These are phyloP conservation scores for Tetragnatha versicolor DNA, from an alignment of 1,140 invertebrate species.

Conservation along the genomic window DNA sequence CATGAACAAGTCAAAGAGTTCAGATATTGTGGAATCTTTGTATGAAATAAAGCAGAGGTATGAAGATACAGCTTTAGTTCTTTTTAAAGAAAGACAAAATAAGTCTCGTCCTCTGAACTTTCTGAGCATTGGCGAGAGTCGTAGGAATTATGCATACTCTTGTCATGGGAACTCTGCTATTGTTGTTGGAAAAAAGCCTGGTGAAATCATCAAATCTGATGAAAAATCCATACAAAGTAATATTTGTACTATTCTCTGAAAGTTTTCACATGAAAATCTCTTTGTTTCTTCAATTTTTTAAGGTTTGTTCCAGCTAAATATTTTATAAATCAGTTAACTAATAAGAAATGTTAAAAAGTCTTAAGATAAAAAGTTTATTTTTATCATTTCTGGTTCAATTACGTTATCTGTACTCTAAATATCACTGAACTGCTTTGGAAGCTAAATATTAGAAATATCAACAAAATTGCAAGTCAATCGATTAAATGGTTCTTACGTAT, in stretches of 20 bases:
- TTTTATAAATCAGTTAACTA: no score
- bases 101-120: conserved; percentile 36
- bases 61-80: conserved; percentile 63
- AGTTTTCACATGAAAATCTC: no score
- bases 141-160: conserved; percentile 64
- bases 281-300: no score
- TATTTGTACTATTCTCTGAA: conserved; percentile 59
- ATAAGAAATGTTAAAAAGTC: no score
- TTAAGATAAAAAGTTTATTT: no score
- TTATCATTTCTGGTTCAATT: no score
- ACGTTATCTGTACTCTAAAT: no score
- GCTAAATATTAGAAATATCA: no score
- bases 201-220: conserved; percentile 56
- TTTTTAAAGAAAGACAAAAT: conserved; percentile 62
- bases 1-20: conserved; percentile 59
- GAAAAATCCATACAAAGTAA: conserved; percentile 60
- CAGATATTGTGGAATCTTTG: conserved; percentile 52
- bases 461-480: no score
- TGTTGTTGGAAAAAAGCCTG: conserved; percentile 60
- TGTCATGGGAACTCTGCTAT: conserved; percentile 66
- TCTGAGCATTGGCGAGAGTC: conserved; percentile 64
- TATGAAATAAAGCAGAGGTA: conserved; percentile 63
- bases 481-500: no score
- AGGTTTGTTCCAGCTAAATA: no score
- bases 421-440: no score